Evolutionary conservation across 2,797 vertebrate genomes (phyloP), one percentile per base, ranked within the genome.

Genomic region (Apogon hyalosoma): DNA sequence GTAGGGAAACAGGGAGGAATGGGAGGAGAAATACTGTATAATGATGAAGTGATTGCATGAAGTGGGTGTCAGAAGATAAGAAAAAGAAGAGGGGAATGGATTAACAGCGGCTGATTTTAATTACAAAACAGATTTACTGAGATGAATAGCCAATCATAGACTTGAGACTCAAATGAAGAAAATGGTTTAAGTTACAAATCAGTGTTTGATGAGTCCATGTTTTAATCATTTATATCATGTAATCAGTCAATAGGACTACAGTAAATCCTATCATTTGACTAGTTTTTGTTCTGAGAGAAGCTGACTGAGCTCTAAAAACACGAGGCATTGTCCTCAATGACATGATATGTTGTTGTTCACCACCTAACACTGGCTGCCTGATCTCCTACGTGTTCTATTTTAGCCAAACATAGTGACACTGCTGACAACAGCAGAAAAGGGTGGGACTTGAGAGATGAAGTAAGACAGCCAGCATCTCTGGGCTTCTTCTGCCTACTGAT

Each of bases 1-100:
- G 11, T 82, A 61, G 52, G 84, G 47, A 71, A 64, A 77, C 39
- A 60, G 81, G 71, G 64, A 76, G 60, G 60, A 80, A 66, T 24
- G 47, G 55, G 46, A 57, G 55, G 46, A 57, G 82, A 66, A 75
- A 63, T 63, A 72, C 57, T 70, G 64, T 66, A 65, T 68, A 28
- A 67, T 51, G 63, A 60, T 41, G 21, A 58, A n/a, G 19, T 49
- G 15, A 19, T 8, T 11, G 42, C 50, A 50, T 58, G 58, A 65
- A 61, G 65, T 67, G 56, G 52, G 47, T 66, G 67, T 62, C 18
- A 43, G 52, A 50, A 70, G 73, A 77, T 42, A 14, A 63, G 51
- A 42, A 18, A 42, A 36, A 36, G 63, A 73, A 16, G 71, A 70
- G 51, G 54, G 24, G 59, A 73, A 62, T 28, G 52, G 49, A 62